Evolutionary conservation across 92 coral and sea anemone species (phyloP), one percentile per base, ranked within the genome.

Genomic region (Porites rus): DNA sequence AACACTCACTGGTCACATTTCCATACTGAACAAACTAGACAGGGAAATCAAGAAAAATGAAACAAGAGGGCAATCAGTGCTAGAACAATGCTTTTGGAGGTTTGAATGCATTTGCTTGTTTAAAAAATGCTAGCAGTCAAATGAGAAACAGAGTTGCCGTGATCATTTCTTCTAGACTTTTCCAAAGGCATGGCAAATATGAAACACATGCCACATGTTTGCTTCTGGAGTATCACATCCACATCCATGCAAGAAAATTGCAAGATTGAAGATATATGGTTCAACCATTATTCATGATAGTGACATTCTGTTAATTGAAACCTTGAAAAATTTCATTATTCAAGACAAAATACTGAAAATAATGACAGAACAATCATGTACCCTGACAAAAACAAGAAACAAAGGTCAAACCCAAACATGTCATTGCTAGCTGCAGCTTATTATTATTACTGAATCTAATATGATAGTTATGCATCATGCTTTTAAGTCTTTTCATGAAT

Each of bases 161-260:
- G 13, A 56, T 38, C 13, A 9, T 56, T 56, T 56, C 61, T 79
- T 79, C 84, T 79, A 79, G 84, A 79, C 66, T 79, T 19, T 79
- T 79, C 74, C 19, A 6, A 2, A 8, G 38, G 11, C 20, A 79
- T 38, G 7, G 10, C 31, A 65, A 16, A 78, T 51, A 67, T 53
- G 59, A 46, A 78, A 78, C 82, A 78, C 31, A 66, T 76, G 81
- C 10, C 51, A 17, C 28, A 6, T 52, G 74, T 18, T 51, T 51
- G 74, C 24, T 65, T 51, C 18, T 43, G 31, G 10, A n/a, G 70
- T 25, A n/a, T n/a, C 50, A 14, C 22, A 6, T 79, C 12, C 0
- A 25, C 9, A 51, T 38, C 46, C 46, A 38, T 51, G 84, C 17
- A 10, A 50, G 0, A 46, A 65, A 17, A 13, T 51, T 20, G 7